Conservation (phyloP, 2,888 invertebrate species). For the Drosophila pseudotalamancana region DNA sequence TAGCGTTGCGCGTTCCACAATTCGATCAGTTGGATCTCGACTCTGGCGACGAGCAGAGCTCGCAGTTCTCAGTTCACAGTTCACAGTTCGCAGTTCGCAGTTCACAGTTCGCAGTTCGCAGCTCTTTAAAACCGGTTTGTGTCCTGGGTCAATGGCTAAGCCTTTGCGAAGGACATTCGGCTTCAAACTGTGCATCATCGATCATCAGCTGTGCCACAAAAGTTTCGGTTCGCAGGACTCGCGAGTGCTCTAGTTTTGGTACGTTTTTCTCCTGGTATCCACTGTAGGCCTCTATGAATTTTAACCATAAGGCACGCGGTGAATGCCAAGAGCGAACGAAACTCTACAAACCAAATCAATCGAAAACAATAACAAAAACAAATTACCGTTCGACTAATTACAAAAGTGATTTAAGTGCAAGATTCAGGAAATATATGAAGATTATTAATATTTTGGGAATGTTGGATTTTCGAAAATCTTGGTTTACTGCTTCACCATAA, state of each 20-base stretch:
- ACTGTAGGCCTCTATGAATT: slow-evolving; percentile 97
- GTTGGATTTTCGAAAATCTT: neutral
- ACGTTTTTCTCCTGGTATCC: slow-evolving; percentile 95
- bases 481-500: too few relatives aligned
- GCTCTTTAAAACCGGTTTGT: slow-evolving; percentile 55
- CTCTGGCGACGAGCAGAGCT: slow-evolving; percentile 65
- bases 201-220: slow-evolving; percentile 49
- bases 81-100: slow-evolving; percentile 36
- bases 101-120: neutral
- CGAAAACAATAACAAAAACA: neutral
- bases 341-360: slow-evolving; percentile 78
- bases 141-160: slow-evolving; percentile 33
- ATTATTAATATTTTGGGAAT: neutral
- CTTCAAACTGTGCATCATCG: too few relatives aligned
- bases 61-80: slow-evolving; percentile 6
- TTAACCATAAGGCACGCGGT: slow-evolving; percentile 99
- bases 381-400: too few relatives aligned
- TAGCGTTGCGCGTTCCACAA: slow-evolving; percentile 55
- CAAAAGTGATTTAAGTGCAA: slow-evolving; percentile 5
- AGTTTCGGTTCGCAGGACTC: slow-evolving; percentile 37
- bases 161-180: slow-evolving; percentile 26
- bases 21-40: slow-evolving; percentile 75
- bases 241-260: slow-evolving; percentile 50
- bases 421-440: neutral
- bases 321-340: slow-evolving; percentile 99